Base-by-base conservation (phyloP, 1,140 invertebrate genomes). In the Macrocentrus cingulum region DNA sequence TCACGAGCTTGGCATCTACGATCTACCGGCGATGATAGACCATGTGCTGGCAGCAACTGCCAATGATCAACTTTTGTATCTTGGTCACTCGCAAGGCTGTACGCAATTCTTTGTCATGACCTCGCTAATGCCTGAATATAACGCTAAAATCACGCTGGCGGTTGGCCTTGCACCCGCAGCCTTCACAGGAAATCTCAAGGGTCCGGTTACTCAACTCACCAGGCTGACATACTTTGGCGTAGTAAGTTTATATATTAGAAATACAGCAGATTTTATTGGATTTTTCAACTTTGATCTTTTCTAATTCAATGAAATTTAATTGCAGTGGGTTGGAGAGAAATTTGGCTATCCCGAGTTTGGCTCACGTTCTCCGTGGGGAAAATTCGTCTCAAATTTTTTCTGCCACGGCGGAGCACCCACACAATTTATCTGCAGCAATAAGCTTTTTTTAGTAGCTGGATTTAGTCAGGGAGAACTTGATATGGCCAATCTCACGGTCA, bases 11-110 rank as follows among this genome's bases (percentile, higher is more conserved):
- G 85, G 85, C 1, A 61, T 78, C 0, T 85, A 84, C 60, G 88
- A 90, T 66, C 55, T 87, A 19, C 85, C 87, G 11, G 83, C 86
- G 0, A 82, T 83, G 63, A 79, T 89, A 7, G 80, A 87, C 58
- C 84, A 83, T 66, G 81, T 89, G 7, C 62, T 87, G 8, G 67
- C 78, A 0, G 57, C 57, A 13, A 88, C 87, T 0, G 74, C 77
- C 0, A 70, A 76, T 3, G 66, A 72, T 23, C 72, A 84, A 46
- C 57, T 91, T 1, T 73, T 82, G 36, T 90, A 88, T 72, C 74
- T 91, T 5, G 89, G 87, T 1, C 87, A 90, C 67, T 82, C 82
- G 0, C 81, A 83, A 75, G 90, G 90, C 25, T 86, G 85, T 0
- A 85, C 85, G 9, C 74, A 81, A 25, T 85, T 84, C 60, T 86